A percentile compares a stretch with the other conserved stretches of the same genome.
Conservation (phyloP, 2,797 vertebrate genomes). For the Lacerta agilis region DNA sequence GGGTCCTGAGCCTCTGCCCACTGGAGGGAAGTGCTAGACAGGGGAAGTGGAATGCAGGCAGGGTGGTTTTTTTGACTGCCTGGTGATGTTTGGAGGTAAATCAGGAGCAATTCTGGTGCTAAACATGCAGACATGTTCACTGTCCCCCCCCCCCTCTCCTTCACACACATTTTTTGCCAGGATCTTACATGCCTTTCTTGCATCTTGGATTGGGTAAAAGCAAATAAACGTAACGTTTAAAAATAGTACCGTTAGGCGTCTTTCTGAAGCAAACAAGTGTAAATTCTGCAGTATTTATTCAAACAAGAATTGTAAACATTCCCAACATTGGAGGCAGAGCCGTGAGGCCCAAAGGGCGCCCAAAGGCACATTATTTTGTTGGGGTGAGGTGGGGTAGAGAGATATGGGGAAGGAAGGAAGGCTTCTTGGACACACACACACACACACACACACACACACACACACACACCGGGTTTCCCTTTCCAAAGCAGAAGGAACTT, state of each 20-base stretch:
- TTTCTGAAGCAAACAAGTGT: not conserved
- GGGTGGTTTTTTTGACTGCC: no score
- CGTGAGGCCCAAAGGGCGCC: not conserved
- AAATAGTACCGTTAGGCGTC: not conserved
- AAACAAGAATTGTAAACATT: not conserved
- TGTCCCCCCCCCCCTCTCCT: no score
- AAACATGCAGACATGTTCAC: not conserved
- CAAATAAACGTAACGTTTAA: not conserved
- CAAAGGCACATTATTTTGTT: not conserved
- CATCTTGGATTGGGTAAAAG: not conserved
- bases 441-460: not conserved
- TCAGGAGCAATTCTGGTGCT: no score
- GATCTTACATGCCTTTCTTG: not conserved
- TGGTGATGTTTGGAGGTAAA: no score
- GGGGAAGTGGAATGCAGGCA: no score
- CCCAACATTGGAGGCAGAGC: no score
- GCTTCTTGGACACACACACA: not conserved
- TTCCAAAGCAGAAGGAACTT: not conserved
- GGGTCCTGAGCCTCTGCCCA: no score
- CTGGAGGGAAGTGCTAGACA: no score
- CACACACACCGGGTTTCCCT: not conserved
- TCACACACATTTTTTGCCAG: not conserved
- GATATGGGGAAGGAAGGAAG: no score
- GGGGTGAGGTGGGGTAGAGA: no score
- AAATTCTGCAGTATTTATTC: not conserved